Percentiles rank a stretch among this genome's conserved stretches.
Conservation (phyloP, 1,140 invertebrate species). For the Pentalonia nigronervosa region DNA sequence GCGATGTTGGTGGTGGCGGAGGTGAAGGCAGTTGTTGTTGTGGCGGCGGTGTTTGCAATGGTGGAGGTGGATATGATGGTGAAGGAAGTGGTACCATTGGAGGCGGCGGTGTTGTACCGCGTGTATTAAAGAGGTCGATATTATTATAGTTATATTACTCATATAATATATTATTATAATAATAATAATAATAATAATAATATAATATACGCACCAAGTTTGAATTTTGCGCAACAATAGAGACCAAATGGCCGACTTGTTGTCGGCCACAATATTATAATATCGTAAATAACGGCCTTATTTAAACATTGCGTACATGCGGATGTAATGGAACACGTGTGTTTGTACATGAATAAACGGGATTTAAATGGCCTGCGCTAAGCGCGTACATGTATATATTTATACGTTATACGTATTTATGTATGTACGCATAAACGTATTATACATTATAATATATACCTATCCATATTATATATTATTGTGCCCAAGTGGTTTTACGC, state of each 20-base stretch:
- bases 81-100: background rate
- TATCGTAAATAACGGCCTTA: slow-evolving; percentile 50
- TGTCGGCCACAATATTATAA: slow-evolving; percentile 18
- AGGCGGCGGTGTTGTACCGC: background rate
- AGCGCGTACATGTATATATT: slow-evolving; percentile 1
- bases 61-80: background rate
- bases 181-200: slow-evolving; percentile 2
- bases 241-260: background rate
- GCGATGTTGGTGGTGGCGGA: background rate
- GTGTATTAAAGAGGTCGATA: slow-evolving; percentile 18
- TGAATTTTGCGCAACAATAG: slow-evolving; percentile 44
- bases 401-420: background rate
- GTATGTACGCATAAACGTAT: background rate
- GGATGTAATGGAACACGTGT: background rate
- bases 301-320: slow-evolving; percentile 15
- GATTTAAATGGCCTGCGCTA: slow-evolving; percentile 31
- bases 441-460: background rate
- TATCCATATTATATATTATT: background rate
- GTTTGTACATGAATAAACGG: slow-evolving; percentile 46
- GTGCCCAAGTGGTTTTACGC: slow-evolving; percentile 35
- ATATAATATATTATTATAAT: slow-evolving; percentile 5
- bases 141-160: background rate
- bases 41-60: background rate
- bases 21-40: background rate
- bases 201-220: background rate